Evolutionary conservation across 2,113 vertebrate genomes (phyloP).

Genomic region (Parus major): DNA sequence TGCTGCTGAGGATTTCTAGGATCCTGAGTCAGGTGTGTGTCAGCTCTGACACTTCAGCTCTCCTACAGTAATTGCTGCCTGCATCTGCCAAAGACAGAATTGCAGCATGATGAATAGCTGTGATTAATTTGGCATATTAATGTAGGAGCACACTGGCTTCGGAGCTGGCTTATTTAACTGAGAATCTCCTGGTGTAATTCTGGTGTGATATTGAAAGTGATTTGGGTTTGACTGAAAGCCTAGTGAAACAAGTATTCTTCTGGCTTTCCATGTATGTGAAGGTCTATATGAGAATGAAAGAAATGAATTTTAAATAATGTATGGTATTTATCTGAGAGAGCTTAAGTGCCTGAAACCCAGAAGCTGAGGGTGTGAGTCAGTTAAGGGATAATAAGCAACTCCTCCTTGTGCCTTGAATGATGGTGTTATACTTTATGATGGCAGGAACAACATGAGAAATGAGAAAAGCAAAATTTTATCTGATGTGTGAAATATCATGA

Average conservation of each 20-base stretch:
- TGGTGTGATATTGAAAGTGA: neutral
- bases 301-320: neutral
- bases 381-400: neutral
- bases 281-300: neutral
- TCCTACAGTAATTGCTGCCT: neutral
- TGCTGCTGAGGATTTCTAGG: neutral
- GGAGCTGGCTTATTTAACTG: neutral
- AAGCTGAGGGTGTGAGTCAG: neutral
- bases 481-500: neutral
- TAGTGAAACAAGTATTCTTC: neutral
- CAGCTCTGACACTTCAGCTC: neutral
- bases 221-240: neutral
- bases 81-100: fast-evolving
- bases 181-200: neutral
- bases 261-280: neutral
- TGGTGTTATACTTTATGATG: neutral
- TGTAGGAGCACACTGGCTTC: neutral
- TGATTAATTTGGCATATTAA: neutral
- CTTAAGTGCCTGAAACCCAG: neutral
- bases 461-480: conserved; percentile 12
- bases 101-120: neutral
- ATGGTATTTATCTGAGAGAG: neutral
- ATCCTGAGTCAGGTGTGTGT: neutral
- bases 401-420: neutral
- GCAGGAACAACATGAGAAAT: neutral